Percentiles rank a stretch among this genome's conserved stretches.
Evolutionary conservation across 2,113 vertebrate species (phyloP).

Genomic region (Dasyurus viverrinus): DNA sequence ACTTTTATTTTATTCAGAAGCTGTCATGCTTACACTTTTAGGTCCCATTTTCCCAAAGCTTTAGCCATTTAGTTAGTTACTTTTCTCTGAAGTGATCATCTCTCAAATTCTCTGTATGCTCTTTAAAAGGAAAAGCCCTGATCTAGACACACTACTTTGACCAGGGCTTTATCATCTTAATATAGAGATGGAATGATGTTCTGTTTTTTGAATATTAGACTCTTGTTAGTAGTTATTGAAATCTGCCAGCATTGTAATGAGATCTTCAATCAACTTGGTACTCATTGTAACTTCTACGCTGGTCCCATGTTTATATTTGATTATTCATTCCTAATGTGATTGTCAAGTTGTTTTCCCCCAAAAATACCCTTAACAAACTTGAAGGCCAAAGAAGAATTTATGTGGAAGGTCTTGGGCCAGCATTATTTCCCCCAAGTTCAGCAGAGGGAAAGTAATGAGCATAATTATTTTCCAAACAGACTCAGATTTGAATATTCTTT

Average conservation of each 20-base stretch:
- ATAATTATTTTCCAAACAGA: neutral
- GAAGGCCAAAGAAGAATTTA: neutral
- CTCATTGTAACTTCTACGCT: constrained; percentile 3
- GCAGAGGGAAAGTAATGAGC: neutral
- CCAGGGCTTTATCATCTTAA: neutral
- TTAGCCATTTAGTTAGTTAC: neutral
- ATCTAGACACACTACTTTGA: constrained; percentile 24
- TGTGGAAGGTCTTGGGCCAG: neutral
- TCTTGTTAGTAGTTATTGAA: neutral
- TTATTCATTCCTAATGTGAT: constrained; percentile 1
- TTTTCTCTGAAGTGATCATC: neutral
- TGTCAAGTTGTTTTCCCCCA: neutral
- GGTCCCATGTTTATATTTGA: constrained; percentile 25
- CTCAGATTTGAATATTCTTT: neutral
- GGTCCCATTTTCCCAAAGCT: neutral
- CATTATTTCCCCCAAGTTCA: constrained; percentile 12
- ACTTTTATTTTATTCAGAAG: neutral
- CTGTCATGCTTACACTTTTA: neutral
- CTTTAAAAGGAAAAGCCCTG: constrained; percentile 16
- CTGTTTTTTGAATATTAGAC: neutral
- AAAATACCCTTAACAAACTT: neutral
- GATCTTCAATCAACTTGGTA: neutral
- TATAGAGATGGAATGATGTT: neutral
- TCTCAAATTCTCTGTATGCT: neutral
- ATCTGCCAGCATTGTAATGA: neutral